Evolutionary conservation across 2,113 vertebrate genomes (phyloP).

Genomic region (Amazona guildingii): DNA sequence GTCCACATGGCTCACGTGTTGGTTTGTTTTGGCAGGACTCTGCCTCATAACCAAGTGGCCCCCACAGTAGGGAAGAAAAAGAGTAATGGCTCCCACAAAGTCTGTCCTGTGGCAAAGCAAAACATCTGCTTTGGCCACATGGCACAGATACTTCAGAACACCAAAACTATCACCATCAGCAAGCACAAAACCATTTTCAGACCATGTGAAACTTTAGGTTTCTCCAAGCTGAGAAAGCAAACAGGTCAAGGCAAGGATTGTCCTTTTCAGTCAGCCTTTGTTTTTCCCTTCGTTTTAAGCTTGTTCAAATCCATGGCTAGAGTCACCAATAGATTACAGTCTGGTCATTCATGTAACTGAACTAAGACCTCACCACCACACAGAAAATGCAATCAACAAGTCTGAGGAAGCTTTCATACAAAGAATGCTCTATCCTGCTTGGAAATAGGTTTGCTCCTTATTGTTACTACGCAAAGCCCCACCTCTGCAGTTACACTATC

Average conservation of each 20-base stretch:
- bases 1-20: rapidly evolving
- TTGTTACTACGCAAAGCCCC: neutral
- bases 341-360: neutral
- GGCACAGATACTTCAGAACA: neutral
- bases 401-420: neutral
- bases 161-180: neutral
- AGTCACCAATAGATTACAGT: neutral
- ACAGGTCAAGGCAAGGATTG: neutral
- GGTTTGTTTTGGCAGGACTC: neutral
- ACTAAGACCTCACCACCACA: neutral
- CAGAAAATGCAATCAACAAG: neutral
- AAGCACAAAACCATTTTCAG: neutral
- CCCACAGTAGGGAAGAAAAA: neutral
- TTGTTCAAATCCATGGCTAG: neutral
- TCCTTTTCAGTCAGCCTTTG: neutral
- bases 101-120: neutral
- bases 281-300: neutral
- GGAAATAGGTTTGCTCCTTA: neutral
- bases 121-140: neutral
- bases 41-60: neutral
- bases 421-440: neutral
- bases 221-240: neutral
- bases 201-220: neutral
- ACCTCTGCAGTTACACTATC: neutral
- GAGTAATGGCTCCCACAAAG: neutral